These are phyloP conservation scores for Cyprinella venusta DNA, from an alignment of 2,797 vertebrate species.

Conservation along the genomic window DNA sequence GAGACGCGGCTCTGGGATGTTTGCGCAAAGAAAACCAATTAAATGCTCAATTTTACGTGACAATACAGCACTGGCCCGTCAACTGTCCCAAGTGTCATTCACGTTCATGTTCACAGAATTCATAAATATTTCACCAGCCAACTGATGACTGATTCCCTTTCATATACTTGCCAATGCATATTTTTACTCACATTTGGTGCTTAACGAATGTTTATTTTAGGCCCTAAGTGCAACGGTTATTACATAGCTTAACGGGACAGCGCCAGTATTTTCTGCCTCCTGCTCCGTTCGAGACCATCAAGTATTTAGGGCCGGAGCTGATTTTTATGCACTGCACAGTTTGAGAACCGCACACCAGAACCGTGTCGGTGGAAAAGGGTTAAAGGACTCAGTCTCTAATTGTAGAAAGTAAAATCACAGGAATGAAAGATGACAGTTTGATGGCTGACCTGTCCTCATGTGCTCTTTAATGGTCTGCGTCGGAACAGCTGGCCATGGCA, in stretches of 20 bases:
- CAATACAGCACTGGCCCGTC: not conserved
- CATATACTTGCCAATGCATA: no score
- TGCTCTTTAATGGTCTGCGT: constrained; percentile 71
- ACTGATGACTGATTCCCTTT: not conserved
- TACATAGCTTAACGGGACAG: not conserved
- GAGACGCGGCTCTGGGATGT: not conserved
- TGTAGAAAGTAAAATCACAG: not conserved
- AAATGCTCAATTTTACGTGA: not conserved
- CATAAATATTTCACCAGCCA: not conserved
- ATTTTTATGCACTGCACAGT: not conserved
- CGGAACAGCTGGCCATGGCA: constrained; percentile 70
- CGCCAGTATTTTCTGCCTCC: no score
- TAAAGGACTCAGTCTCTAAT: not conserved
- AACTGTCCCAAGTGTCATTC: not conserved
- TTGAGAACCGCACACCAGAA: not conserved
- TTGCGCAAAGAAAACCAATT: not conserved
- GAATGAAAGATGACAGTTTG: not conserved
- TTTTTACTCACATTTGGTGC: no score
- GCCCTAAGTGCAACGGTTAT: not conserved
- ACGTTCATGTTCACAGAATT: not conserved
- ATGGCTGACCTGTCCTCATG: constrained; percentile 77
- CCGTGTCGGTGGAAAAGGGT: not conserved
- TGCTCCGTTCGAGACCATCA: no score
- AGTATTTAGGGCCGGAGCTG: no score
- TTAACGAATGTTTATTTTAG: not conserved